Percentiles rank a stretch among this genome's conserved stretches.
These are phyloP conservation scores for Zaprionus lachaisei DNA, from an alignment of 1,140 invertebrate species.

Conservation along the genomic window DNA sequence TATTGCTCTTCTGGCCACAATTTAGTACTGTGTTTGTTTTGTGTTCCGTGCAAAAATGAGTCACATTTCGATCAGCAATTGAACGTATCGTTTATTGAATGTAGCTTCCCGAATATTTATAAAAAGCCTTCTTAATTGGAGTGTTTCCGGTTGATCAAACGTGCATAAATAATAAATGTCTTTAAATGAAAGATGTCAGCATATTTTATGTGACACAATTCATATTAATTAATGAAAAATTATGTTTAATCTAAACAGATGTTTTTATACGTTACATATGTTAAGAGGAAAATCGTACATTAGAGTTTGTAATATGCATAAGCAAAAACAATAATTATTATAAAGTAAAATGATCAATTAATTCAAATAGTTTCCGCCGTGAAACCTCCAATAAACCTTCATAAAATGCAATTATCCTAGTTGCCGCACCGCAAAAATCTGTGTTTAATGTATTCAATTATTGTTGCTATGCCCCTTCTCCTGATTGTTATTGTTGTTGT, in stretches of 20 bases:
- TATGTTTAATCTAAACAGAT: too few relatives aligned
- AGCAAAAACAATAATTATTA: too few relatives aligned
- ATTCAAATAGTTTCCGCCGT: background rate
- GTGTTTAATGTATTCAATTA: constrained; percentile 61
- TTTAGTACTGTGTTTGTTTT: constrained; percentile 26
- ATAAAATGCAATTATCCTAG: constrained; percentile 64
- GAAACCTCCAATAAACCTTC: constrained; percentile 30
- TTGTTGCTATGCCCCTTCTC: constrained; percentile 48
- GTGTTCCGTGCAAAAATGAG: constrained; percentile 8
- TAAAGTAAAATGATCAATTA: too few relatives aligned
- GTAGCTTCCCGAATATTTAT: constrained; percentile 14
- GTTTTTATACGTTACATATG: too few relatives aligned
- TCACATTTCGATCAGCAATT: constrained; percentile 32
- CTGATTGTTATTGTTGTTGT: constrained; percentile 62
- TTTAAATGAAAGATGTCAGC: background rate
- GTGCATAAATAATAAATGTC: background rate
- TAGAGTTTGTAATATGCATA: too few relatives aligned
- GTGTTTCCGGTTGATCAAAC: constrained; percentile 19
- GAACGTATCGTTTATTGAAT: constrained; percentile 12
- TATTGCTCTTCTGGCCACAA: constrained; percentile 7
- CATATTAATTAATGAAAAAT: too few relatives aligned
- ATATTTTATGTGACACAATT: too few relatives aligned
- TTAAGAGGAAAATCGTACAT: too few relatives aligned
- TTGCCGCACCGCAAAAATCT: constrained; percentile 61
- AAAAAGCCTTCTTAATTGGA: constrained; percentile 10